Conservation (phyloP, 2,797 vertebrate genomes). For the Acipenser transmontanus region DNA sequence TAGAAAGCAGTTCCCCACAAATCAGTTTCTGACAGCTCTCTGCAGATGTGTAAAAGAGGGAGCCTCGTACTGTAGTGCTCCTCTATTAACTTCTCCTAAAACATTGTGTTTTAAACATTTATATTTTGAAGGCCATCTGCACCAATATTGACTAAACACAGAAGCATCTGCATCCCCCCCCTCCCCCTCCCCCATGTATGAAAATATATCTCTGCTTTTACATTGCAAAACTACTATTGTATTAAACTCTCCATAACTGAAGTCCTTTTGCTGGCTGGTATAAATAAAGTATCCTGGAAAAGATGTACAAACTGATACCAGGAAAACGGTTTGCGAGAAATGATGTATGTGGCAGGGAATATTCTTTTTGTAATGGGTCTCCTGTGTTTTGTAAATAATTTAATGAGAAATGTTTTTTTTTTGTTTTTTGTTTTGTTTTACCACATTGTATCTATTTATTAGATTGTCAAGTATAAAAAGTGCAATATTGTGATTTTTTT, state of each 20-base stretch:
- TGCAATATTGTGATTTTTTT: conserved; percentile 59
- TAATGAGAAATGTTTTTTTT: conserved; percentile 27
- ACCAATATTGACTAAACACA: not conserved
- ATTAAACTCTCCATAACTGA: not conserved
- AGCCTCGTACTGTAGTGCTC: too few relatives aligned
- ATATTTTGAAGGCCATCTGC: not conserved
- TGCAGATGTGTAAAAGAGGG: too few relatives aligned
- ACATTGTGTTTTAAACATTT: too few relatives aligned
- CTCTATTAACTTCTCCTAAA: too few relatives aligned
- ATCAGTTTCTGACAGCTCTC: too few relatives aligned
- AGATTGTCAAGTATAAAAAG: conserved; percentile 71
- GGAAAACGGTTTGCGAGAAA: conserved; percentile 1
- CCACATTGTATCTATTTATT: conserved; percentile 85
- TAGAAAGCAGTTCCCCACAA: too few relatives aligned
- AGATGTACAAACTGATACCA: conserved; percentile 2
- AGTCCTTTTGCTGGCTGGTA: too few relatives aligned
- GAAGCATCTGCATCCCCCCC: not conserved
- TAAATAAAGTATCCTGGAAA: too few relatives aligned
- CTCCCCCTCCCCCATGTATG: not conserved
- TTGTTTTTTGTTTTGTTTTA: conserved; percentile 21
- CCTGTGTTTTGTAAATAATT: conserved; percentile 48
- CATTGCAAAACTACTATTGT: not conserved
- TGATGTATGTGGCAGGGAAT: conserved; percentile 17
- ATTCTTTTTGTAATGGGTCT: conserved; percentile 8
- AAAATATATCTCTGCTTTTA: not conserved